Conservation (phyloP, 2,113 vertebrate genomes). For the Leptodactylus fuscus region DNA sequence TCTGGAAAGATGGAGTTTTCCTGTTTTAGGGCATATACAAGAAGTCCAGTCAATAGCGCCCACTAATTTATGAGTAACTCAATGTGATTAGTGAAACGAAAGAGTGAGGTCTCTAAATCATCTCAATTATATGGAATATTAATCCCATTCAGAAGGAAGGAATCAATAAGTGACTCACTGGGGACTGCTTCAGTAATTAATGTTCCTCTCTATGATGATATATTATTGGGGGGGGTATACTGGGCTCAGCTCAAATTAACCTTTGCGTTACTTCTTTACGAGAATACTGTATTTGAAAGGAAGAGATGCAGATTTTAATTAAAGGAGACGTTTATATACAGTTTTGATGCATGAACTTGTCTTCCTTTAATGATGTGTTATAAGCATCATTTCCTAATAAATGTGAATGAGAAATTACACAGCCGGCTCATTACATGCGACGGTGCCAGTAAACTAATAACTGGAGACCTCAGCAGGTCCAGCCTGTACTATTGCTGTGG, state of each 20-base stretch:
- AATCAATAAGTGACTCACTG: neutral
- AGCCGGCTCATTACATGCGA: neutral
- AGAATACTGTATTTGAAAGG: neutral
- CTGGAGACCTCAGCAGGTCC: neutral
- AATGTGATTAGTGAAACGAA: neutral
- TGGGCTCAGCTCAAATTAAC: neutral
- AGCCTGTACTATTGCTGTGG: neutral
- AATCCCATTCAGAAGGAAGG: neutral
- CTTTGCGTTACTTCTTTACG: neutral
- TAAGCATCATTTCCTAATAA: neutral
- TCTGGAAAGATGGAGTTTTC: neutral
- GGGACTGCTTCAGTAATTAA: conserved; percentile 3
- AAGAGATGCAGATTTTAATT: neutral
- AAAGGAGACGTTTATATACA: neutral
- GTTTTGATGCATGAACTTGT: conserved; percentile 1
- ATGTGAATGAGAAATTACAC: neutral
- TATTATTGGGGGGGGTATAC: neutral
- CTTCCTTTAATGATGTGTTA: neutral
- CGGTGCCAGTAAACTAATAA: neutral
- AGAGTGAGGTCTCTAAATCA: neutral
- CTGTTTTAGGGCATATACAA: neutral
- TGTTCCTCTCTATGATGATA: neutral
- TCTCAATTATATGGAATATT: conserved; percentile 31
- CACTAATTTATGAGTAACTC: neutral
- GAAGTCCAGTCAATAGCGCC: neutral